Base-by-base conservation (phyloP, 2,797 vertebrate genomes). In the Lateolabrax maculatus region DNA sequence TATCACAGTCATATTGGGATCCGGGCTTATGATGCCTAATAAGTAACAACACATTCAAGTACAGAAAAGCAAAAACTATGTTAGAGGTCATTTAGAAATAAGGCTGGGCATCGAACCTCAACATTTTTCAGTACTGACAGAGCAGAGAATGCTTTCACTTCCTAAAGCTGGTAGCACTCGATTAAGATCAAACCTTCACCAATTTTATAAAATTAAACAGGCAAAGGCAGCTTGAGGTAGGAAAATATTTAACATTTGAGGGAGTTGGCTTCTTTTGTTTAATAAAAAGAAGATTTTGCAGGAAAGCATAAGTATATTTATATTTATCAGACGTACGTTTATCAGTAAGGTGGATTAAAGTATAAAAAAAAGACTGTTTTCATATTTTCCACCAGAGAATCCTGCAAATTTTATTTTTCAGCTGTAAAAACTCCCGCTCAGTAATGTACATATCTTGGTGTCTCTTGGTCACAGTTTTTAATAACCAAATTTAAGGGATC, bases 261-360 rank as follows among this genome's bases (percentile, higher is more conserved):
- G 27, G 19, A 2, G 10, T 10, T 6, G n/a, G 15, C 58, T 41
- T 43, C 37, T 43, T 62, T 44, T 44, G 10, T 62, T 62, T 13
- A n/a, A 46, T 21, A 7, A 21, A 62, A 44, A 12, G 0, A 0
- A 44, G 2, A 0, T 25, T 61, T 61, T 62, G 0, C 18, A 27
- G 15, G 43, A 58, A 44, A 7, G 3, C 4, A 16, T 7, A 29
- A 12, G 9, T 62, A 18, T 44, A 63, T 63, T 46, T 46, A 31
- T 1, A 29, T 61, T 5, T 31, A 29, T 21, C 9, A 5, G 41
- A 16, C 15, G 15, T 43, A 16, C 16, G 21, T 46, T 31, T 43
- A 61, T 61, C 4, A 41, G 5, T 43, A 7, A 60, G 36, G 36
- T 25, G 39, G 23, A 44, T 21, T 0, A 63, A 31, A 10, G 25